Evolutionary conservation across 2,888 invertebrate species (phyloP).

Genomic region (Ecdyonurus torrentis): DNA sequence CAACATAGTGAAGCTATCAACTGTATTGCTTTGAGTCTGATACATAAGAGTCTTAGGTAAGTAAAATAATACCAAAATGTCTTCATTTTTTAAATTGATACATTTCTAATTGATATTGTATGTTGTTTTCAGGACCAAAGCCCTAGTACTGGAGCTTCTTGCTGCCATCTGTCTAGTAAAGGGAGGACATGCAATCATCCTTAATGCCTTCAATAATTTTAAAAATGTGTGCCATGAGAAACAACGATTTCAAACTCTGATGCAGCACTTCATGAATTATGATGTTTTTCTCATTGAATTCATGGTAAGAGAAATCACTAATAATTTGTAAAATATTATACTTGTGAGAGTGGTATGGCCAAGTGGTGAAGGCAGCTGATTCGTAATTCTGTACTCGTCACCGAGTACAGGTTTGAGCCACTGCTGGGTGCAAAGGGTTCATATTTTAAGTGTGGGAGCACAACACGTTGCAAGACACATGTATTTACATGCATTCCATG

Average conservation of each 20-base stretch:
- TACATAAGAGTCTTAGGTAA: conserved; percentile 81
- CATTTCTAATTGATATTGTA: background rate
- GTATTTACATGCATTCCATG: no score
- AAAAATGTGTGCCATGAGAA: conserved; percentile 81
- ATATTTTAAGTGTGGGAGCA: no score
- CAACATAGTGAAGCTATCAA: conserved; percentile 96
- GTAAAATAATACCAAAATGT: conserved; percentile 7
- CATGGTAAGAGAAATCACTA: conserved; percentile 57
- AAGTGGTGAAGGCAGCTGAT: no score
- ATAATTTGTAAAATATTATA: no score
- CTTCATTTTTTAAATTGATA: background rate
- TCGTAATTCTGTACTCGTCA: no score
- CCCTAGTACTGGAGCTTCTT: conserved; percentile 85
- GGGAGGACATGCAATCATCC: conserved; percentile 97
- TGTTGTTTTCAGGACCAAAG: conserved; percentile 61
- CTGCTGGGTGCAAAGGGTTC: background rate
- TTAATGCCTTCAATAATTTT: conserved; percentile 95
- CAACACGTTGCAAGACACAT: no score
- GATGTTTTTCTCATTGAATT: conserved; percentile 96
- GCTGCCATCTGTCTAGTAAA: conserved; percentile 98
- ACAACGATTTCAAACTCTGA: conserved; percentile 84
- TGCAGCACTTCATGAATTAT: conserved; percentile 93
- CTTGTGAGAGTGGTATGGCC: no score
- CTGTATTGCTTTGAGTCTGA: conserved; percentile 90
- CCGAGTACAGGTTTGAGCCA: background rate